Evolutionary conservation across 2,797 vertebrate species (phyloP).

Genomic region (Epinephelus malabaricus): DNA sequence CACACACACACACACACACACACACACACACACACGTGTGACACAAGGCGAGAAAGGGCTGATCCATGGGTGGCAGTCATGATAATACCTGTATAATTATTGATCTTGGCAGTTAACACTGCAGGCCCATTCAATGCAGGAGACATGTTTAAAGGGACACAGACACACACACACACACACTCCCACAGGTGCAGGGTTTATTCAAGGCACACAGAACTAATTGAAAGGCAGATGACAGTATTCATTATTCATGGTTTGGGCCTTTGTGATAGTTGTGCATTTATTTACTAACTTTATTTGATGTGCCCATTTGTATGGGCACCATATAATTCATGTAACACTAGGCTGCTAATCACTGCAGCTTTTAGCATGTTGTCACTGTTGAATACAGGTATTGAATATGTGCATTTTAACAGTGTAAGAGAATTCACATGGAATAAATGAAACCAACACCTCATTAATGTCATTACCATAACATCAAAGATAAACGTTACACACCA

Average conservation of each 20-base stretch:
- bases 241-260: slow-evolving; percentile 79
- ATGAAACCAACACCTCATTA: not conserved
- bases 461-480: no score
- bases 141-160: slow-evolving; percentile 62
- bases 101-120: slow-evolving; percentile 73
- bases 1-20: no score
- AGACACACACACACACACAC: slow-evolving; percentile 38
- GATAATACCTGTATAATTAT: slow-evolving; percentile 69
- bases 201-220: slow-evolving; percentile 78
- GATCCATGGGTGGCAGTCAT: slow-evolving; percentile 30
- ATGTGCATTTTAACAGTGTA: not conserved
- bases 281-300: slow-evolving; percentile 74
- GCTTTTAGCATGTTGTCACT: slow-evolving; percentile 25
- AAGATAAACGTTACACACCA: no score
- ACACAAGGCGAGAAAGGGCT: not conserved
- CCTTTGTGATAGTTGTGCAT: slow-evolving; percentile 66
- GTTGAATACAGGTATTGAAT: slow-evolving; percentile 4
- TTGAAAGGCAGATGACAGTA: slow-evolving; percentile 73
- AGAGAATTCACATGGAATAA: not conserved
- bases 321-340: slow-evolving; percentile 32
- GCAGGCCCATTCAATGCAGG: slow-evolving; percentile 66
- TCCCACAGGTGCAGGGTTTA: slow-evolving; percentile 25
- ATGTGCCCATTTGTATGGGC: slow-evolving; percentile 43
- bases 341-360: slow-evolving; percentile 37
- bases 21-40: not conserved